Evolutionary conservation across 2,888 invertebrate species (phyloP).

Genomic region (Yponomeuta sedellus): DNA sequence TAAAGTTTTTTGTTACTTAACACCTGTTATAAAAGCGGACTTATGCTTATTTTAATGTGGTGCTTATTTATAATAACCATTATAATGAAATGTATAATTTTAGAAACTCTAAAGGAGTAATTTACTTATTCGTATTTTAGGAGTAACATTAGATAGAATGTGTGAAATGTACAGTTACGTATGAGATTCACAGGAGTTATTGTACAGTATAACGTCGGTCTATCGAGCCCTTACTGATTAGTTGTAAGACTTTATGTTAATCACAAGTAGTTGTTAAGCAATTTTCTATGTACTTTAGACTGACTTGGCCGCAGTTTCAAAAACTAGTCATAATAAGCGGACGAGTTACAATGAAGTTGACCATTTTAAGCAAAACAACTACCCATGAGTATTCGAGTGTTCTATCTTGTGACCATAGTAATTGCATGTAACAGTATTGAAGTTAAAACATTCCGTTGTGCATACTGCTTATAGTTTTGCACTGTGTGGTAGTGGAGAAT

Average conservation of each 20-base stretch:
- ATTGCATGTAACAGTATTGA: constrained; percentile 2
- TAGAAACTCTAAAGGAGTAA: constrained; percentile 13
- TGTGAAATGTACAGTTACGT: constrained; percentile 71
- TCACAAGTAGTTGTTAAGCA: constrained; percentile 15
- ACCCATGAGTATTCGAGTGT: neutral
- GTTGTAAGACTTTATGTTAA: constrained; percentile 26
- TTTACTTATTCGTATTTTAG: constrained; percentile 6
- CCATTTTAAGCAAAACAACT: neutral
- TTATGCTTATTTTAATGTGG: constrained; percentile 17
- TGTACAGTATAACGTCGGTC: constrained; percentile 14
- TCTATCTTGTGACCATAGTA: neutral
- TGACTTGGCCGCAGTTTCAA: constrained; percentile 52
- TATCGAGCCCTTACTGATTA: constrained; percentile 28
- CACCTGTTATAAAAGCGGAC: neutral
- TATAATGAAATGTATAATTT: constrained; percentile 1
- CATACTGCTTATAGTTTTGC: neutral
- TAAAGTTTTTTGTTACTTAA: neutral
- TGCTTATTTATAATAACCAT: constrained; percentile 20
- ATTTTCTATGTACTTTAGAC: constrained; percentile 23
- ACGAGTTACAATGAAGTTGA: constrained; percentile 26
- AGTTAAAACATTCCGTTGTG: constrained; percentile 11
- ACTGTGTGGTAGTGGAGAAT: constrained; percentile 3
- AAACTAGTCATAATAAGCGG: constrained; percentile 65
- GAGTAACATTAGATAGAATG: constrained; percentile 18
- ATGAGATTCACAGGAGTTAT: constrained; percentile 56